Conservation (phyloP, 2,797 vertebrate species). For the Hybognathus amarus region DNA sequence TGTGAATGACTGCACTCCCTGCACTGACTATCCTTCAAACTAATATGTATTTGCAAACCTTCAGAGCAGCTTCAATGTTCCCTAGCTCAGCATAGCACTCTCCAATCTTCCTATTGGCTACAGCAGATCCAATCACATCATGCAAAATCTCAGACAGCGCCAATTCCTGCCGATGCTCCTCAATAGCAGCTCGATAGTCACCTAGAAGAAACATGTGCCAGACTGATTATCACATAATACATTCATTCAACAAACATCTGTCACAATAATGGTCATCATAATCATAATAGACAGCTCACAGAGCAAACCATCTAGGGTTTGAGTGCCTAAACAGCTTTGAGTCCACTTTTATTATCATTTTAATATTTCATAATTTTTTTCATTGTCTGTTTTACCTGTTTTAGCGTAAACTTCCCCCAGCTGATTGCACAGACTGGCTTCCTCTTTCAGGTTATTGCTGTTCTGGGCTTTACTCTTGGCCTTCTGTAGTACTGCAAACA, state of each 20-base stretch:
- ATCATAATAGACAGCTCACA: neutral
- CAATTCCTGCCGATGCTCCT: conserved; percentile 87
- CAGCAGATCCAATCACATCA: conserved; percentile 87
- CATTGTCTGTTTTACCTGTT: conserved; percentile 71
- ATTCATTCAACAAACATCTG: neutral
- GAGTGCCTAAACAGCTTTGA: neutral
- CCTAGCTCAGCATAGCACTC: conserved; percentile 89
- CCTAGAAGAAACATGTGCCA: conserved; percentile 67
- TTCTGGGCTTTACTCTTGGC: conserved; percentile 84
- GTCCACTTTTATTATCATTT: too few species aligned
- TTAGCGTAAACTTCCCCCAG: conserved; percentile 85
- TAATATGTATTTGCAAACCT: conserved; percentile 70
- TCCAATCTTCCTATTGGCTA: conserved; percentile 91
- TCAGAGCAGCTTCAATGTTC: conserved; percentile 82
- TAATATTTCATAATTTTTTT: neutral
- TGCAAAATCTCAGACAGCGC: conserved; percentile 77
- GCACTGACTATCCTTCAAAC: neutral
- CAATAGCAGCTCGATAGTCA: conserved; percentile 83
- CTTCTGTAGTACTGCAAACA: conserved; percentile 82
- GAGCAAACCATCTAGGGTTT: neutral
- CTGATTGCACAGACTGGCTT: conserved; percentile 86
- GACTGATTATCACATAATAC: neutral
- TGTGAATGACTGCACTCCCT: neutral
- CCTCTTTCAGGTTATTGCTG: conserved; percentile 78
- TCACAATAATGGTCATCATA: neutral